Evolutionary conservation across 1,140 invertebrate species (phyloP).

Genomic region (Trichogramma pretiosum): DNA sequence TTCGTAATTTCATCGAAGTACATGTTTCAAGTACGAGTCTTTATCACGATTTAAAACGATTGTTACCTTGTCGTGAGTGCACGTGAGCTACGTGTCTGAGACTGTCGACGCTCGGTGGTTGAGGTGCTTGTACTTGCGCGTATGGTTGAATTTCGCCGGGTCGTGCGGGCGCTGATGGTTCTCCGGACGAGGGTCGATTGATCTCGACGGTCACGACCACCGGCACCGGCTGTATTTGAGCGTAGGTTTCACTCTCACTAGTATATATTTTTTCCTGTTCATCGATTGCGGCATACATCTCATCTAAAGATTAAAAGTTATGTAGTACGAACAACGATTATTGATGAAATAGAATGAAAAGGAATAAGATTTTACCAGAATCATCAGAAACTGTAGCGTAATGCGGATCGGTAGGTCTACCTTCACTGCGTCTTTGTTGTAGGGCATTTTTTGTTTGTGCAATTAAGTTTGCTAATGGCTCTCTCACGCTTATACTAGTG

Average conservation of each 20-base stretch:
- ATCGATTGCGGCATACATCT: slow-evolving; percentile 83
- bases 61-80: slow-evolving; percentile 62
- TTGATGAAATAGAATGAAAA: not conserved
- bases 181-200: slow-evolving; percentile 37
- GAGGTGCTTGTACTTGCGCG: slow-evolving; percentile 40
- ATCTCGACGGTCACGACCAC: slow-evolving; percentile 46
- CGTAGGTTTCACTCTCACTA: slow-evolving; percentile 80
- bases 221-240: slow-evolving; percentile 66
- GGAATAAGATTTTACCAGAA: slow-evolving; percentile 52
- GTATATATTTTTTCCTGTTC: slow-evolving; percentile 68
- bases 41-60: too few species aligned
- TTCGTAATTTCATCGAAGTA: too few species aligned
- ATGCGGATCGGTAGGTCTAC: slow-evolving; percentile 56
- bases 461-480: slow-evolving; percentile 69
- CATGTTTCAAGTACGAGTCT: too few species aligned
- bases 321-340: slow-evolving; percentile 14
- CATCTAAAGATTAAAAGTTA: slow-evolving; percentile 51
- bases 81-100: slow-evolving; percentile 52
- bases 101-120: slow-evolving; percentile 52
- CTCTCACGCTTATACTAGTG: slow-evolving; percentile 81
- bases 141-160: slow-evolving; percentile 30
- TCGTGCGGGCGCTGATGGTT: slow-evolving; percentile 34
- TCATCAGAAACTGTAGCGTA: slow-evolving; percentile 79
- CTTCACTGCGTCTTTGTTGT: slow-evolving; percentile 42
- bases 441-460: slow-evolving; percentile 48